These are phyloP conservation scores for Bombus balteatus DNA, from an alignment of 1,140 invertebrate species.

Conservation along the genomic window DNA sequence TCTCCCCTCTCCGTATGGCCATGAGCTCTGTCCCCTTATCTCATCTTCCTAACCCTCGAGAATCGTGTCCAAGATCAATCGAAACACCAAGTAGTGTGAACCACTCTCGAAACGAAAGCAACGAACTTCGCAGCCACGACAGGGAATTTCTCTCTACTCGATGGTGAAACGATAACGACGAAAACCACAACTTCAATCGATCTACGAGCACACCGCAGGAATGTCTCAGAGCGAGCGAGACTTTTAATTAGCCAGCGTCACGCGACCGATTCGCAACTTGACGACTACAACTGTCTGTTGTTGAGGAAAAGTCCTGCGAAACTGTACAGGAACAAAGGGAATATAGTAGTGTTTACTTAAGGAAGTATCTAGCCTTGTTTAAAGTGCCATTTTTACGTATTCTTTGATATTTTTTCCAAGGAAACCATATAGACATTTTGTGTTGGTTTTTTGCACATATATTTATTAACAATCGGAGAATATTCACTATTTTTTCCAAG, in stretches of 20 bases:
- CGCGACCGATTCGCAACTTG: not conserved
- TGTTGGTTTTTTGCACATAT: too few relatives aligned
- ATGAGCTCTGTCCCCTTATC: too few relatives aligned
- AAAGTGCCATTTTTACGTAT: not conserved
- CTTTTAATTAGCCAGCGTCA: conserved; percentile 30
- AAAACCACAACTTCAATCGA: conserved; percentile 18
- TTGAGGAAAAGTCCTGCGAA: not conserved
- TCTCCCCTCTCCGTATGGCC: not conserved
- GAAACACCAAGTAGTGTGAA: too few relatives aligned
- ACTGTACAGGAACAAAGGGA: not conserved
- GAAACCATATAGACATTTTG: not conserved
- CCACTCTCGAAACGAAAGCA: not conserved
- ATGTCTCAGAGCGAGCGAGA: conserved; percentile 1
- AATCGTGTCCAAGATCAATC: not conserved
- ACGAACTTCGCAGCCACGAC: not conserved
- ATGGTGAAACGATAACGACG: conserved; percentile 14
- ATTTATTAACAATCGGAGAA: not conserved
- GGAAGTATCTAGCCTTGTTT: not conserved
- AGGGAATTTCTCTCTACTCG: not conserved
- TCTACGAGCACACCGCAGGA: not conserved
- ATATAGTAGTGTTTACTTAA: not conserved
- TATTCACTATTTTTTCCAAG: not conserved
- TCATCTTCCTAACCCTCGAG: too few relatives aligned
- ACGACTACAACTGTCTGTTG: not conserved
- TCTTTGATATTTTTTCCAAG: not conserved